Evolutionary conservation across 2,113 vertebrate genomes (phyloP).

Genomic region (Cynocephalus volans): DNA sequence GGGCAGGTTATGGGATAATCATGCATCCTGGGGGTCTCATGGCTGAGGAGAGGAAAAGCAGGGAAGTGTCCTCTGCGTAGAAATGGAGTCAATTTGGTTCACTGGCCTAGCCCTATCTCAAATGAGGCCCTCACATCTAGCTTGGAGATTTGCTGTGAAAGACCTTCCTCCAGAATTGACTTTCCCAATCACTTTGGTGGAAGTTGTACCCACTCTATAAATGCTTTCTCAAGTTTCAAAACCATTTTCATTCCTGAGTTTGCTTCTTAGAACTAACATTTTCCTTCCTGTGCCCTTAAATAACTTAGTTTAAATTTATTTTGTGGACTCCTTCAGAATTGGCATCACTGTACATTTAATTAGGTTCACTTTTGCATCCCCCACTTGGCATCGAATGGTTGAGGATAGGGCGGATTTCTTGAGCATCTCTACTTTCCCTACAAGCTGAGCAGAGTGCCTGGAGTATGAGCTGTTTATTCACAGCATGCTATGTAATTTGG

Average conservation of each 20-base stretch:
- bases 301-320: background rate
- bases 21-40: too few species aligned
- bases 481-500: background rate
- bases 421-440: background rate
- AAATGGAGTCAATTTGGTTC: too few species aligned
- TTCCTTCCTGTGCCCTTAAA: background rate
- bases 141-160: background rate
- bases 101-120: too few species aligned
- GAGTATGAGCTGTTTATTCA: background rate
- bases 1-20: too few species aligned
- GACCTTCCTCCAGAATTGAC: rapidly evolving
- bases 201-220: background rate
- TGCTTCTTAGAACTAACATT: background rate
- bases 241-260: background rate
- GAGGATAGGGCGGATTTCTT: too few species aligned
- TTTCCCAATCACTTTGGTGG: background rate
- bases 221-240: background rate
- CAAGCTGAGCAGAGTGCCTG: background rate
- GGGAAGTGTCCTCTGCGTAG: too few species aligned
- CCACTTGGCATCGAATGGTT: rapidly evolving
- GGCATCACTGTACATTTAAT: background rate
- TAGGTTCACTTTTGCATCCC: rapidly evolving
- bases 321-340: background rate
- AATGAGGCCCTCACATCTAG: too few species aligned
- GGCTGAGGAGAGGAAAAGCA: too few species aligned